Conservation (phyloP, 1,140 invertebrate genomes). For the Asbolus verrucosus region DNA sequence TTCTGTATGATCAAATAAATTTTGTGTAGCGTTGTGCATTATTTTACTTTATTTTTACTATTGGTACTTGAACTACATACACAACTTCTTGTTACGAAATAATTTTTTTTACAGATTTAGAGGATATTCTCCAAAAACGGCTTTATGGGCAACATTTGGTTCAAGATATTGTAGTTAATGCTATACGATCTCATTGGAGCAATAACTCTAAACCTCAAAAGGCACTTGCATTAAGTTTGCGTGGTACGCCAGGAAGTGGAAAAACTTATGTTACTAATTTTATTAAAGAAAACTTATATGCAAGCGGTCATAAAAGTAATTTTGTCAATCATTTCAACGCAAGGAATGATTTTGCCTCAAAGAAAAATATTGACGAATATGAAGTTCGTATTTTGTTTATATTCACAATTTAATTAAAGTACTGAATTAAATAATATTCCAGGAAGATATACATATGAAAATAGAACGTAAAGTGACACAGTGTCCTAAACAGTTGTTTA, state of each 20-base stretch:
- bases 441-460: conserved; percentile 71
- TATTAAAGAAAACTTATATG: conserved; percentile 82
- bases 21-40: too few species aligned
- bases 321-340: conserved; percentile 88
- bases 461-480: conserved; percentile 72
- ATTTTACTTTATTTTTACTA: too few species aligned
- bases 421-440: conserved; percentile 46
- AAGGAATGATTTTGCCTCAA: conserved; percentile 80
- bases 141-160: conserved; percentile 80
- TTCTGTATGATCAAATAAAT: too few species aligned
- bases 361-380: conserved; percentile 66
- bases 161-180: conserved; percentile 67
- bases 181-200: conserved; percentile 69
- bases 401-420: too few species aligned
- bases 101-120: conserved; percentile 65
- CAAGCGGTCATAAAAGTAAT: conserved; percentile 78
- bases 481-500: conserved; percentile 87
- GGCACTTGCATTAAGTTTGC: conserved; percentile 80
- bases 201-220: conserved; percentile 69
- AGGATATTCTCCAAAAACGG: conserved; percentile 55
- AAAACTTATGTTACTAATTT: conserved; percentile 90
- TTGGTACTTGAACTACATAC: too few species aligned
- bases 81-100: too few species aligned
- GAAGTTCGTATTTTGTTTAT: conserved; percentile 66
- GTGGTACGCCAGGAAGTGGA: conserved; percentile 85